These are phyloP conservation scores for Chaetodon auriga DNA, from an alignment of 2,113 vertebrate species.

Conservation along the genomic window DNA sequence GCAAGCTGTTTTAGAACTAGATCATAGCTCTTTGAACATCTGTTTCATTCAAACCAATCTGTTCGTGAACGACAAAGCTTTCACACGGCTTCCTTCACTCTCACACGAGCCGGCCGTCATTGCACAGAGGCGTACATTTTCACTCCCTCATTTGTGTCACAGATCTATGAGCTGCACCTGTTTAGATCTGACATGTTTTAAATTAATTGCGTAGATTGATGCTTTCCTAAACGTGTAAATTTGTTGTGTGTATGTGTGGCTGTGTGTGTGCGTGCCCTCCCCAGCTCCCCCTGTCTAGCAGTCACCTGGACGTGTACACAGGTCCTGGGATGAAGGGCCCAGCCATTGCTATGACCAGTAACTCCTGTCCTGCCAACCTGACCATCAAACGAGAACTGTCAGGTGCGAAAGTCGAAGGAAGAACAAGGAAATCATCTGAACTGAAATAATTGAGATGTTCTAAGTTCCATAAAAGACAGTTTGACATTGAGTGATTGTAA, in stretches of 20 bases:
- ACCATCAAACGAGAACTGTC: slow-evolving; percentile 94
- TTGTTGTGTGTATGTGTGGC: neutral
- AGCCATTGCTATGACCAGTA: slow-evolving; percentile 93
- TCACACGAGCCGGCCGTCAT: neutral
- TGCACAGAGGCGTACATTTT: neutral
- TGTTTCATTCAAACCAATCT: neutral
- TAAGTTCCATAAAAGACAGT: neutral
- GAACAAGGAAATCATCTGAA: no score
- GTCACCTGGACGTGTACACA: slow-evolving; percentile 95
- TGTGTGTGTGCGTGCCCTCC: slow-evolving; percentile 43
- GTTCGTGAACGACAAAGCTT: neutral
- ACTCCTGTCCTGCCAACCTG: slow-evolving; percentile 96
- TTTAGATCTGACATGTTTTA: neutral
- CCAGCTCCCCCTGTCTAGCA: slow-evolving; percentile 96
- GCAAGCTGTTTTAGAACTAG: no score
- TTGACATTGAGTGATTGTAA: neutral
- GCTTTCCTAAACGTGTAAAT: slow-evolving; percentile 15
- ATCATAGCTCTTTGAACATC: neutral
- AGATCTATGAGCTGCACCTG: neutral
- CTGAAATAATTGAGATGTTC: neutral
- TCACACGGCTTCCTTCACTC: neutral
- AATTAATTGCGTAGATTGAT: neutral
- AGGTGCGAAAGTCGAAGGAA: slow-evolving; percentile 82
- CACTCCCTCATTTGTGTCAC: neutral
- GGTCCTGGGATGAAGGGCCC: slow-evolving; percentile 92